Conservation (phyloP, 1,140 invertebrate genomes). For the Carposina sasakii region DNA sequence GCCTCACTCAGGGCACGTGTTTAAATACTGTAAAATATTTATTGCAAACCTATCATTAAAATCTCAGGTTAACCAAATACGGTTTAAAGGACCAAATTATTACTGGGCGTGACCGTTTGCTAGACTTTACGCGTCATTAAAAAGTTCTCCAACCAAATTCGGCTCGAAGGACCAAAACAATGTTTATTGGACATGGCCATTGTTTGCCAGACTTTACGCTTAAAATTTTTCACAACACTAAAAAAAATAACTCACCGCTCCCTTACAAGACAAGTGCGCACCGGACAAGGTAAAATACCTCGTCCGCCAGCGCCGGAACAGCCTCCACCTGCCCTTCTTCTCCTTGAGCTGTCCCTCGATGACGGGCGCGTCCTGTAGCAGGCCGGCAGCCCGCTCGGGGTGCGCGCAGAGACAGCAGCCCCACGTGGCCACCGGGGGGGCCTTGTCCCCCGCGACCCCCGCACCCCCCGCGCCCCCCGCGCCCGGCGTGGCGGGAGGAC, state of each 20-base stretch:
- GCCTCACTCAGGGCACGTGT: no score
- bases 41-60: no score
- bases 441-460: constrained; percentile 76
- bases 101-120: no score
- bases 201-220: no score
- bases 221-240: no score
- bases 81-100: no score
- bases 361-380: constrained; percentile 84
- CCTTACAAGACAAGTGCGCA: constrained; percentile 90
- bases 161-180: no score
- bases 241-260: constrained; percentile 77
- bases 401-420: constrained; percentile 93
- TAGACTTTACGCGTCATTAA: no score
- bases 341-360: constrained; percentile 95
- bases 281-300: constrained; percentile 94
- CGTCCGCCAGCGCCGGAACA: constrained; percentile 93
- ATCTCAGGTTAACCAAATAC: no score
- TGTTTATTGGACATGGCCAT: no score
- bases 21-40: no score
- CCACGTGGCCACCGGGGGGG: constrained; percentile 71
- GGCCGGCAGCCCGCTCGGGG: constrained; percentile 88
- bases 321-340: constrained; percentile 93
- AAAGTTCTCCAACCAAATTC: no score
- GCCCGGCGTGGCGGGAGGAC: constrained; percentile 62
- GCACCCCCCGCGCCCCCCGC: constrained; percentile 71